phyloP scores from a whole-genome alignment of 2,797 vertebrate genomes.

The Benthosema pterotum region DNA sequence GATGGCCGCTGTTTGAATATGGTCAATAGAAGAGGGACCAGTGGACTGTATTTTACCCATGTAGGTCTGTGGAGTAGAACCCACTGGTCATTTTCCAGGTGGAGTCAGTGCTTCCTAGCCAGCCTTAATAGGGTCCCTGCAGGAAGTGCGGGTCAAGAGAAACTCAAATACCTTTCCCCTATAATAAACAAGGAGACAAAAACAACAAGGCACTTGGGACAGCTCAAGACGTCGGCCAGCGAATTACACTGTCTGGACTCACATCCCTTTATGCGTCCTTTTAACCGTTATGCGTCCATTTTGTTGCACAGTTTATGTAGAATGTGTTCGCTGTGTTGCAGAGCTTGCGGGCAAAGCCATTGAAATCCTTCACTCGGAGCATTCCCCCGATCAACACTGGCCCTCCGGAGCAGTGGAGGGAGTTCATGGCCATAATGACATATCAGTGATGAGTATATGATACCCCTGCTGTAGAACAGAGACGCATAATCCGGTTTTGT shows the following conservation, averaged over 20 bases:
- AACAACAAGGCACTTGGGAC: conserved; percentile 32
- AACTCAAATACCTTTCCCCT: conserved; percentile 36
- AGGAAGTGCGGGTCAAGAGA: conserved; percentile 41
- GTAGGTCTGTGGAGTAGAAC: conserved; percentile 37
- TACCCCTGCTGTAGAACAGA: conserved; percentile 69
- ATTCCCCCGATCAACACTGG: conserved; percentile 57
- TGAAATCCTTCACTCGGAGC: conserved; percentile 64
- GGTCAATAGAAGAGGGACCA: conserved; percentile 44
- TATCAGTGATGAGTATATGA: conserved; percentile 76
- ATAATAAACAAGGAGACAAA: conserved; percentile 30
- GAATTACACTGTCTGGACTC: conserved; percentile 20
- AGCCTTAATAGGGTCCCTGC: conserved; percentile 40
- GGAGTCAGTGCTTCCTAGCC: conserved; percentile 43
- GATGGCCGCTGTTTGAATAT: too few species aligned
- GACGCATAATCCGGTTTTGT: conserved; percentile 81
- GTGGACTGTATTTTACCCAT: conserved; percentile 49
- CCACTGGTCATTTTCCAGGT: conserved; percentile 38
- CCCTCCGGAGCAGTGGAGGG: conserved; percentile 39
- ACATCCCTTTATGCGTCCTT: too few species aligned
- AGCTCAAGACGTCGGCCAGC: conserved; percentile 38
- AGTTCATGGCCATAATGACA: conserved; percentile 61
- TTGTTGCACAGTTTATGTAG: conserved; percentile 32
- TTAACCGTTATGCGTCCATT: too few species aligned
- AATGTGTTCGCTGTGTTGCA: conserved; percentile 32
- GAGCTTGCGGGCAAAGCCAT: conserved; percentile 49